A percentile compares a stretch with the other conserved stretches of the same genome.
Evolutionary conservation across 2,113 vertebrate genomes (phyloP).

Genomic region (Phrynocephalus versicolor): DNA sequence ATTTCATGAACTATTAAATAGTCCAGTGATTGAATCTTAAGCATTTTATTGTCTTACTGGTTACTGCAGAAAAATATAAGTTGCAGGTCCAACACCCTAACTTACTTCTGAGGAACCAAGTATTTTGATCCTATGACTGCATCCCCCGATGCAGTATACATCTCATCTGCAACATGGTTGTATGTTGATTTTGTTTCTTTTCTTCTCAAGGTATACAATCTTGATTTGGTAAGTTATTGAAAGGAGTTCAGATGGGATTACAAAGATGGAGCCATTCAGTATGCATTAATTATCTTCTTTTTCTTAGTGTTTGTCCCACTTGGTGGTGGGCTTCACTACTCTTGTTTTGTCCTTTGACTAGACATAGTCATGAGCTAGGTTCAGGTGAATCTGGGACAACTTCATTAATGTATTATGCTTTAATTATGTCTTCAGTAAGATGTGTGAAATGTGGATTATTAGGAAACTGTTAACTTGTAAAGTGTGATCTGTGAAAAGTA

Average conservation of each 20-base stretch:
- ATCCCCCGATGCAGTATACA: neutral
- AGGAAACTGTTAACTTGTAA: neutral
- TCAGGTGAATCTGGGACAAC: too few relatives aligned
- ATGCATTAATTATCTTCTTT: slow-evolving; percentile 17
- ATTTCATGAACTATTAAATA: neutral
- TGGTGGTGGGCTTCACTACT: too few relatives aligned
- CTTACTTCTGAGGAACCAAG: neutral
- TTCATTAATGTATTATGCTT: too few relatives aligned
- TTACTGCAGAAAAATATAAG: neutral
- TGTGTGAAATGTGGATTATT: neutral
- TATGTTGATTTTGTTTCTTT: neutral
- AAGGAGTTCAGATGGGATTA: neutral
- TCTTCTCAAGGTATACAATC: neutral
- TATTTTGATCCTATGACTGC: neutral
- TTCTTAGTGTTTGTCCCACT: too few relatives aligned
- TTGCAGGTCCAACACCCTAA: neutral
- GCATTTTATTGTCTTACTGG: neutral
- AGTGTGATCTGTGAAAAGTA: neutral
- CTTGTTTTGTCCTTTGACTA: too few relatives aligned
- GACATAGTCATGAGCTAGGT: too few relatives aligned
- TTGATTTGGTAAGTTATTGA: slow-evolving; percentile 2
- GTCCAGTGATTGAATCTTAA: neutral
- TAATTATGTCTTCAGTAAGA: neutral
- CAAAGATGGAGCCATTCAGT: neutral
- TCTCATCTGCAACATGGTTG: neutral